Base-by-base conservation (phyloP, 2,888 invertebrate species). In the Eupsilia transversa region DNA sequence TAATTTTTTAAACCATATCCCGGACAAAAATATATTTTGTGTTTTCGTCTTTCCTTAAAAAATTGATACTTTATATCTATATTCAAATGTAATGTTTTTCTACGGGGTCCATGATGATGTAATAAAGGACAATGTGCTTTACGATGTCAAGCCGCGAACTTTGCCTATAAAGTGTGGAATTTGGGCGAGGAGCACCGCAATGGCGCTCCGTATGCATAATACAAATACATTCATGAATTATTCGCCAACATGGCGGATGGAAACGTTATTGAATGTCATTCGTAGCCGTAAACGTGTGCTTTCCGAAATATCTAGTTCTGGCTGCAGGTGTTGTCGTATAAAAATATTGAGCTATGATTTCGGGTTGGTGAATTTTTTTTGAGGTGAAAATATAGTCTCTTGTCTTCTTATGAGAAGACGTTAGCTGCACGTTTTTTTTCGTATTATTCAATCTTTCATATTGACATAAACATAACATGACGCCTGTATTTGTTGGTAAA, bases 171-270 rank as follows among this genome's bases (percentile, higher is more conserved):
- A 87, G 82, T 77, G 84, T 75, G 78, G 82, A 78, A 84, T 87
- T 82, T 86, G 70, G 80, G 81, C 72, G 71, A 70, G 82, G 85
- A 87, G 80, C 75, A 66, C 73, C 82, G 78, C 77, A 80, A 79
- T 81, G 80, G 80, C 77, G 79, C 69, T 78, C 81, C 80, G 77
- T 82, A 86, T 86, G 86, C 86, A 86, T 86, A 86, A 87, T 86
- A 87, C 86, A 88, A 86, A 87, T 85, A 86, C 86, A 87, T 81
- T 87, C 88, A 87, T 87, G 87, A 87, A 87, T 87, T 87, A 87
- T 87, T 87, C 88, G 70, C 69, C 69, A 69, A 74, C 65, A 79
- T 78, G 84, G 80, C 73, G 85, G 86, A 79, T 82, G 77, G 83
- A 86, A 84, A 78, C 83, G 88, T 86, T 87, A 87, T 87, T 87